Evolutionary conservation across 2,113 vertebrate species (phyloP).

Genomic region (Triplophysa dalaica): DNA sequence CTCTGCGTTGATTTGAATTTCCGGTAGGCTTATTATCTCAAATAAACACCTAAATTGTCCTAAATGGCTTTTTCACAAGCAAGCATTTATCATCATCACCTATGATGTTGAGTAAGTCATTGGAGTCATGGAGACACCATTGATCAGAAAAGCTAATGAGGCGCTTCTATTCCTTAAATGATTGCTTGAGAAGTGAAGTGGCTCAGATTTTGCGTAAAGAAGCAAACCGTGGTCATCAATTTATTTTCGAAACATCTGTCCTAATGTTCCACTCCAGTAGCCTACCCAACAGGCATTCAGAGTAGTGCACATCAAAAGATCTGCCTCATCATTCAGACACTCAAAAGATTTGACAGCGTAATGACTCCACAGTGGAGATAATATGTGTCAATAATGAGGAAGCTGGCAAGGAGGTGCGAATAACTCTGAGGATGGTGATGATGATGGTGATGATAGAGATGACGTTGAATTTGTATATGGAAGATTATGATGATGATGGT

Average conservation of each 20-base stretch:
- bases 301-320: conserved; percentile 40
- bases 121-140: conserved; percentile 26
- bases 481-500: conserved; percentile 1
- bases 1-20: background rate
- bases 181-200: conserved; percentile 41
- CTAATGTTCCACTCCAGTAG: conserved; percentile 41
- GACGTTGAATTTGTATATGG: background rate
- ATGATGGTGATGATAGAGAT: conserved; percentile 1
- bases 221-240: conserved; percentile 40
- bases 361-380: conserved; percentile 39
- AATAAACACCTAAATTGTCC: conserved; percentile 23
- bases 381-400: conserved; percentile 37
- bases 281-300: conserved; percentile 38
- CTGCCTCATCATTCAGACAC: conserved; percentile 29
- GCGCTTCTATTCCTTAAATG: conserved; percentile 45
- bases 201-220: conserved; percentile 41
- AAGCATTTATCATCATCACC: conserved; percentile 30
- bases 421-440: background rate
- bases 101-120: conserved; percentile 44
- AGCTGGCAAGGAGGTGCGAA: background rate
- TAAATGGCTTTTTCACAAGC: conserved; percentile 30
- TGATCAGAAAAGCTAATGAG: conserved; percentile 52
- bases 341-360: conserved; percentile 44
- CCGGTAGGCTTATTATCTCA: background rate
- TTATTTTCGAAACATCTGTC: conserved; percentile 52